These are phyloP conservation scores for Peucedramus taeniatus DNA, from an alignment of 2,113 vertebrate species.

Conservation along the genomic window DNA sequence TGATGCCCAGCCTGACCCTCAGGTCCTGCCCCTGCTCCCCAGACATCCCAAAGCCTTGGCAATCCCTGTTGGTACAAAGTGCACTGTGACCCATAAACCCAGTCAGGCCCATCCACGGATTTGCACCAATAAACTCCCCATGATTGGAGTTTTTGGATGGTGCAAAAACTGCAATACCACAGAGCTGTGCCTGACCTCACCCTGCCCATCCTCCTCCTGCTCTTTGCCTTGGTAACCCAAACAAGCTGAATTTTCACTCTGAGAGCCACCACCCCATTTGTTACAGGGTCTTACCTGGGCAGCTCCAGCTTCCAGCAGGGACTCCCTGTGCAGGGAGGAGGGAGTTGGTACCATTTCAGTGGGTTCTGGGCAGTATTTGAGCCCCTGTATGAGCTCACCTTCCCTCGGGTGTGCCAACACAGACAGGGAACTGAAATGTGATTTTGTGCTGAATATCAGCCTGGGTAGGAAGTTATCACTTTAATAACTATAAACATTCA, in stretches of 20 bases:
- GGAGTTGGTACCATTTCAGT: fast-evolving
- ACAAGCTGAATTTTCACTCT: background rate
- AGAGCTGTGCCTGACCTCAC: background rate
- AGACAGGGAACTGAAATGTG: background rate
- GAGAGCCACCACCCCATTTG: fast-evolving
- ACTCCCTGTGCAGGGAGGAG: background rate
- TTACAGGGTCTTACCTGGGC: fast-evolving
- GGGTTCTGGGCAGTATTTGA: background rate
- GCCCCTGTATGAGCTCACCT: fast-evolving
- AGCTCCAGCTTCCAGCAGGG: background rate
- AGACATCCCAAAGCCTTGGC: background rate
- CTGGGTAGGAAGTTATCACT: slow-evolving; percentile 28
- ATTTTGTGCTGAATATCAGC: background rate
- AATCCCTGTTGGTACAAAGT: fast-evolving
- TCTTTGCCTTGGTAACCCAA: background rate
- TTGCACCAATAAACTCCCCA: fast-evolving
- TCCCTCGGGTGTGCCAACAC: background rate
- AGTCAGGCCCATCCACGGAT: fast-evolving
- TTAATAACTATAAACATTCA: slow-evolving; percentile 60
- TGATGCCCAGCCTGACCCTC: background rate
- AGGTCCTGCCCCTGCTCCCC: background rate
- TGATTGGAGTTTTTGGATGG: fast-evolving
- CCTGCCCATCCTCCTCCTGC: background rate
- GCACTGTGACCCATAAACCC: background rate
- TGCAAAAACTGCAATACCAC: fast-evolving